Conservation (phyloP, 2,888 invertebrate genomes). For the Aricia artaxerxes region DNA sequence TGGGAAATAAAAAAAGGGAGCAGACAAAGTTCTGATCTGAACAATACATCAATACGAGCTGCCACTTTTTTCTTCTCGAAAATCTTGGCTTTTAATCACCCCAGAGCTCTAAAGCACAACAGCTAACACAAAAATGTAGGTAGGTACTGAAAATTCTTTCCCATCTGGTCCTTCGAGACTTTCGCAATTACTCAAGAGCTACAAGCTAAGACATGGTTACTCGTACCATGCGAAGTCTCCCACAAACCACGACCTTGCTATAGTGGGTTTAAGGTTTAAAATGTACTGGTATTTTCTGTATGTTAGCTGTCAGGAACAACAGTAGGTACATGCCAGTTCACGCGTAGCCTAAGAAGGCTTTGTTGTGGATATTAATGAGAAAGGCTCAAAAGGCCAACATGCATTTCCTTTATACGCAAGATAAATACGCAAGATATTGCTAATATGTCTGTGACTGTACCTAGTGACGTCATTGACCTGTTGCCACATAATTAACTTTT, state of each 20-base stretch:
- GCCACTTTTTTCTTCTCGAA: background rate
- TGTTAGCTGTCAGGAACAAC: conserved; percentile 57
- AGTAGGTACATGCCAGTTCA: conserved; percentile 52
- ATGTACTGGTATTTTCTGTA: conserved; percentile 43
- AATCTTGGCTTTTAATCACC: background rate
- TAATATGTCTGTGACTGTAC: conserved; percentile 1
- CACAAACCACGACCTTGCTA: background rate
- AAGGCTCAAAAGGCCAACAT: conserved; percentile 33
- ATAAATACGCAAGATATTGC: background rate
- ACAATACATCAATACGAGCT: background rate
- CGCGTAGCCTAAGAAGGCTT: conserved; percentile 48
- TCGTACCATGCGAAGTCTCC: background rate
- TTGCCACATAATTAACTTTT: background rate
- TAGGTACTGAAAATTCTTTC: background rate
- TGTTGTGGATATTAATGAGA: conserved; percentile 52
- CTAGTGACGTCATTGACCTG: background rate
- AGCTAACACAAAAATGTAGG: background rate
- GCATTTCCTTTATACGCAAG: background rate
- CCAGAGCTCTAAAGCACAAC: background rate
- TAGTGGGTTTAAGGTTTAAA: background rate
- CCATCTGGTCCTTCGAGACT: conserved; percentile 4
- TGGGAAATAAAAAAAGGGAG: too few species aligned
- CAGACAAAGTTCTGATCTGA: background rate
- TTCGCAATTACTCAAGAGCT: background rate
- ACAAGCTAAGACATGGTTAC: background rate